Evolutionary conservation across 2,888 invertebrate species (phyloP).

Genomic region (Stictocephala bisonia): DNA sequence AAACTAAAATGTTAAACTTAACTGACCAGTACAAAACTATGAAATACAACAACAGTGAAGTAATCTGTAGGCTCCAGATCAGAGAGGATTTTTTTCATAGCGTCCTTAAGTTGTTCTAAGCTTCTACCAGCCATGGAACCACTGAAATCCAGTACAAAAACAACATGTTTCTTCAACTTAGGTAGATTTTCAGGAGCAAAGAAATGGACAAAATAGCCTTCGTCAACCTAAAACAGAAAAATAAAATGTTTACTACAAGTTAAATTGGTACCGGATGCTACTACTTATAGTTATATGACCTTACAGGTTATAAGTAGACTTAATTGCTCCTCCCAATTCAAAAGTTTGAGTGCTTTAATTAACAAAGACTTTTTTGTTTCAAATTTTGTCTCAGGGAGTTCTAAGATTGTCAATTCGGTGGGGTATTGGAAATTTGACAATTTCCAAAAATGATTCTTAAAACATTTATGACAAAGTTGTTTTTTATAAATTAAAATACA

Average conservation of each 20-base stretch:
- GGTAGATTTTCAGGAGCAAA: conserved; percentile 73
- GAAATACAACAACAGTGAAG: conserved; percentile 77
- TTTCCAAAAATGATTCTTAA: too few relatives aligned
- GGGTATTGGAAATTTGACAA: too few relatives aligned
- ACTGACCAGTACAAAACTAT: conserved; percentile 66
- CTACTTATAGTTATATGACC: too few relatives aligned
- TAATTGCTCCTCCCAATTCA: background rate
- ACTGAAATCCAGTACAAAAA: conserved; percentile 82
- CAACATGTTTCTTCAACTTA: conserved; percentile 73
- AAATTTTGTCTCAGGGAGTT: too few relatives aligned
- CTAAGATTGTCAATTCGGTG: too few relatives aligned
- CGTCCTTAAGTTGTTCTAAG: conserved; percentile 74
- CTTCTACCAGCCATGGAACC: conserved; percentile 79
- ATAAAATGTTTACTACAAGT: conserved; percentile 12
- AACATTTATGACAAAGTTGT: too few relatives aligned
- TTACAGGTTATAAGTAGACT: too few relatives aligned
- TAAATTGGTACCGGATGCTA: background rate
- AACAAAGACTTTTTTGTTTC: too few relatives aligned
- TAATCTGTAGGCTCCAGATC: conserved; percentile 73
- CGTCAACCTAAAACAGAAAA: conserved; percentile 71
- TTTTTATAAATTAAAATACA: too few relatives aligned
- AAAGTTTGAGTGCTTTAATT: too few relatives aligned
- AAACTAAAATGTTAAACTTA: background rate
- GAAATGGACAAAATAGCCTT: conserved; percentile 82
- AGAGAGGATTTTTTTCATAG: conserved; percentile 74